These are phyloP conservation scores for Hirudinaria manillensis DNA, from an alignment of 2,888 invertebrate species.

Conservation along the genomic window DNA sequence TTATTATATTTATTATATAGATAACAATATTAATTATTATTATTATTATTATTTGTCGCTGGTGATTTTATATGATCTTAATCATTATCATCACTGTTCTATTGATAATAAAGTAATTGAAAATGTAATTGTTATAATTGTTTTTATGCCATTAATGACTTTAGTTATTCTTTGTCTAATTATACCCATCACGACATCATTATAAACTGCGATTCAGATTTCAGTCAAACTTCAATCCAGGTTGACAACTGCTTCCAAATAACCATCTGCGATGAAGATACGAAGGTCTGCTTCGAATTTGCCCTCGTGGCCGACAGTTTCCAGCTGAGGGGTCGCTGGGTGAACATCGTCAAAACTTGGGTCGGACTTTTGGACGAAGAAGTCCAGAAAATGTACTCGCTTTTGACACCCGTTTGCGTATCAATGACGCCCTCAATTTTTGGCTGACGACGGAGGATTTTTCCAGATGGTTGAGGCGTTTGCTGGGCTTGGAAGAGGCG, in stretches of 20 bases:
- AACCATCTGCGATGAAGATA: not conserved
- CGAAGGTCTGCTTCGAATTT: not conserved
- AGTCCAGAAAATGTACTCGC: slow-evolving; percentile 6
- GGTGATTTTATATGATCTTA: too few relatives aligned
- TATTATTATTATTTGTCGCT: too few relatives aligned
- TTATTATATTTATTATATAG: too few relatives aligned
- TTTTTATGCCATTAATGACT: too few relatives aligned
- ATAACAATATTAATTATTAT: too few relatives aligned
- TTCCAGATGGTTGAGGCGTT: slow-evolving; percentile 6
- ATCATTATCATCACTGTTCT: too few relatives aligned
- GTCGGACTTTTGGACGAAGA: slow-evolving; percentile 25
- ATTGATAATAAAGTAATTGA: too few relatives aligned
- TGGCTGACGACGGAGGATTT: not conserved
- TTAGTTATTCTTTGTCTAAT: too few relatives aligned
- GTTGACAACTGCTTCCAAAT: slow-evolving; percentile 21
- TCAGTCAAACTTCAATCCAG: too few relatives aligned
- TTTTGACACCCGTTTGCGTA: not conserved
- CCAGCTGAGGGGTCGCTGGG: slow-evolving; percentile 17
- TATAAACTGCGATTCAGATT: too few relatives aligned
- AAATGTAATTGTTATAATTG: too few relatives aligned
- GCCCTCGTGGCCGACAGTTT: slow-evolving; percentile 9
- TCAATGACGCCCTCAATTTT: not conserved
- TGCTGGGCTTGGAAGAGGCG: not conserved
- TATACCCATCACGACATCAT: too few relatives aligned
- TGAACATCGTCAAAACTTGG: slow-evolving; percentile 16